Evolutionary conservation across 2,797 vertebrate genomes (phyloP).

Genomic region (Brachyrhaphis roseni): DNA sequence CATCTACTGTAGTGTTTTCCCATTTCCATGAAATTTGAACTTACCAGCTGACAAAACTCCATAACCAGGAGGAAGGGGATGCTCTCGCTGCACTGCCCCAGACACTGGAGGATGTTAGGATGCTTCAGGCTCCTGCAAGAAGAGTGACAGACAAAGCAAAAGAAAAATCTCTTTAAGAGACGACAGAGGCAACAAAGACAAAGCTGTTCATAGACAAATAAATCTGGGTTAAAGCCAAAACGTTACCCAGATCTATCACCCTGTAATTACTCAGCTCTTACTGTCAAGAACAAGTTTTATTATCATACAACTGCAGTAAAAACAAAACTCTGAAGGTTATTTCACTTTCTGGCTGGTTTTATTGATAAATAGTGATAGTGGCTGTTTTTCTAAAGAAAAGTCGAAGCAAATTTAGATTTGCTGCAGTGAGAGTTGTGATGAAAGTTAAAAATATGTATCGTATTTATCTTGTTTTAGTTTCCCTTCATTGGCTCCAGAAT

Average conservation of each 20-base stretch:
- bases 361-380: background rate
- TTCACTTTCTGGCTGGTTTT: background rate
- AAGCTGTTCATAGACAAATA: background rate
- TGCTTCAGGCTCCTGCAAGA: slow-evolving; percentile 89
- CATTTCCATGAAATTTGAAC: slow-evolving; percentile 36
- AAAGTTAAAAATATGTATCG: background rate
- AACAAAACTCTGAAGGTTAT: background rate
- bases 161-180: background rate
- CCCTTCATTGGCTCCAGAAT: background rate
- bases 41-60: slow-evolving; percentile 95
- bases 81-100: slow-evolving; percentile 90
- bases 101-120: slow-evolving; percentile 92
- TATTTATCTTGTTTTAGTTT: background rate
- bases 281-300: background rate
- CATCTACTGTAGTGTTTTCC: background rate
- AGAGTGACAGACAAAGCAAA: slow-evolving; percentile 1
- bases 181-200: slow-evolving; percentile 4
- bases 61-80: slow-evolving; percentile 92
- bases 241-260: background rate
- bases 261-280: background rate
- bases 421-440: background rate
- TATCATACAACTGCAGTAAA: background rate
- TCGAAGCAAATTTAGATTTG: background rate
- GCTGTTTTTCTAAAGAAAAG: background rate
- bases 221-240: slow-evolving; percentile 6